These are phyloP conservation scores for Protodeltote pygarga DNA, from an alignment of 2,888 invertebrate genomes.

Conservation along the genomic window DNA sequence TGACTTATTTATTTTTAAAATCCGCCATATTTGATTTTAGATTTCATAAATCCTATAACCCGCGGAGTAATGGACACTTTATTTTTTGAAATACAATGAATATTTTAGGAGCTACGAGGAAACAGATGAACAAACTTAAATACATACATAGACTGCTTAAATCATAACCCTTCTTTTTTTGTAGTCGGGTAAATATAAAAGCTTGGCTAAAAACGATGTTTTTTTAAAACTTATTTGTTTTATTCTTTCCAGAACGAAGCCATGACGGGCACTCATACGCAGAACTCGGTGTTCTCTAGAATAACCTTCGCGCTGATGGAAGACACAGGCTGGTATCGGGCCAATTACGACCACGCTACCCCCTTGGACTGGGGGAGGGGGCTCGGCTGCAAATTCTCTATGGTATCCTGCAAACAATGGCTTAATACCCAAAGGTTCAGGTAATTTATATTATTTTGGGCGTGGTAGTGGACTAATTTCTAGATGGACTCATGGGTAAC, in stretches of 20 bases:
- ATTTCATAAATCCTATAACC: no score
- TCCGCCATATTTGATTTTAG: no score
- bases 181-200: no score
- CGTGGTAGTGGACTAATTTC: neutral
- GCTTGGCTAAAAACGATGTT: no score
- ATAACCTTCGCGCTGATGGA: slow-evolving; percentile 98
- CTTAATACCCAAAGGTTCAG: slow-evolving; percentile 92
- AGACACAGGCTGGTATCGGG: slow-evolving; percentile 98
- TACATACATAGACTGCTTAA: no score
- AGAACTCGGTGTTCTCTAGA: slow-evolving; percentile 98
- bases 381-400: slow-evolving; percentile 97
- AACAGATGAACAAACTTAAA: no score
- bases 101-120: no score
- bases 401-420: slow-evolving; percentile 98
- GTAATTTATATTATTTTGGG: slow-evolving; percentile 61
- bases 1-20: no score
- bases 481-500: no score
- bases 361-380: slow-evolving; percentile 96
- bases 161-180: no score
- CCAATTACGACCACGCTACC: slow-evolving; percentile 95
- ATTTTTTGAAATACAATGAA: no score
- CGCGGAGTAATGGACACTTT: no score
- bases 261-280: slow-evolving; percentile 99
- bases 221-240: neutral
- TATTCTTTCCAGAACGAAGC: slow-evolving; percentile 93